A percentile compares a stretch with the other conserved stretches of the same genome.
Conservation (phyloP, 1,140 invertebrate species). For the Drosophila bipectinata region DNA sequence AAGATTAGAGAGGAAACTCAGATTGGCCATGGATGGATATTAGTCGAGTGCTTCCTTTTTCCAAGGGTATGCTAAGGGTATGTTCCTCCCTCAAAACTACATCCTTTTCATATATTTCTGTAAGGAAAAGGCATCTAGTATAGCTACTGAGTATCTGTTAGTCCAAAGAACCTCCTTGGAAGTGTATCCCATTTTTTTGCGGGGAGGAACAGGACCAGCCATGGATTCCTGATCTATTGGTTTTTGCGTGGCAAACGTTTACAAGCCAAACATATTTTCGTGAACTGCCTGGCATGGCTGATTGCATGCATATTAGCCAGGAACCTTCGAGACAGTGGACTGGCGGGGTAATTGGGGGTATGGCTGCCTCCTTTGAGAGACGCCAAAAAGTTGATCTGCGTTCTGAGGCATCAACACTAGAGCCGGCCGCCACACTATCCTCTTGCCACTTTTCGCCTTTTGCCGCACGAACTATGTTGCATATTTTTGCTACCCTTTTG, state of each 20-base stretch:
- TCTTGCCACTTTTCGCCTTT: conserved; percentile 2
- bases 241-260: conserved; percentile 72
- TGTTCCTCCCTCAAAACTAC: not conserved
- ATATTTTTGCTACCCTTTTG: conserved; percentile 69
- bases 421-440: not conserved
- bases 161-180: not conserved
- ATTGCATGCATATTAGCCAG: conserved; percentile 79
- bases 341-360: not conserved
- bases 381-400: conserved; percentile 65
- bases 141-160: not conserved
- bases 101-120: no score
- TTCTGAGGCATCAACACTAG: conserved; percentile 45
- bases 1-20: conserved; percentile 30
- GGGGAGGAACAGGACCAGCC: conserved; percentile 19
- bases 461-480: conserved; percentile 28
- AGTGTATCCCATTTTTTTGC: conserved; percentile 25
- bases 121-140: not conserved
- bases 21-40: conserved; percentile 38
- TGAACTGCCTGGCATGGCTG: conserved; percentile 49
- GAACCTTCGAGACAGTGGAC: conserved; percentile 23
- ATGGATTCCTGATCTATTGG: conserved; percentile 72
- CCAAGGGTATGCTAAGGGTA: conserved; percentile 28
- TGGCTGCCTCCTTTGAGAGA: conserved; percentile 19
- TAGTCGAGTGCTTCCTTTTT: conserved; percentile 28
- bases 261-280: conserved; percentile 73